Evolutionary conservation across 2,888 invertebrate genomes (phyloP).

Genomic region (Adineta ricciae): DNA sequence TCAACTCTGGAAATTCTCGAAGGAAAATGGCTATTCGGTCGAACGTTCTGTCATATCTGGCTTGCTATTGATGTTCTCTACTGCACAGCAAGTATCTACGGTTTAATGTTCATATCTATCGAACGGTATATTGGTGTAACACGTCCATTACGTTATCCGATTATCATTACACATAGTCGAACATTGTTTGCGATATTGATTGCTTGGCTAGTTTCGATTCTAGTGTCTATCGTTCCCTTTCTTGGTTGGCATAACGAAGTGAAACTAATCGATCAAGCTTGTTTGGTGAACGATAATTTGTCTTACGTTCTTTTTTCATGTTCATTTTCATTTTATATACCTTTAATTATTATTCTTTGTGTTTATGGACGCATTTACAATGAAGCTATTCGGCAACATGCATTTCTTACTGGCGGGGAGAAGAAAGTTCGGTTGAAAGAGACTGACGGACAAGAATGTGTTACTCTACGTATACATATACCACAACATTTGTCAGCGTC

Average conservation of each 20-base stretch:
- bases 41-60: slow-evolving; percentile 31
- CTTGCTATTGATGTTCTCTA: slow-evolving; percentile 31
- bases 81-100: slow-evolving; percentile 33
- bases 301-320: slow-evolving; percentile 62
- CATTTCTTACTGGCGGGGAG: slow-evolving; percentile 52
- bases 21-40: slow-evolving; percentile 44
- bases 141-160: slow-evolving; percentile 30
- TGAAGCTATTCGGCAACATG: slow-evolving; percentile 53
- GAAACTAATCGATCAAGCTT: slow-evolving; percentile 52
- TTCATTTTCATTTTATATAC: slow-evolving; percentile 61
- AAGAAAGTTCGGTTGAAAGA: slow-evolving; percentile 39
- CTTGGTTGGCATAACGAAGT: slow-evolving; percentile 55
- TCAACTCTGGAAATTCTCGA: slow-evolving; percentile 44
- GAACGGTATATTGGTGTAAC: slow-evolving; percentile 34
- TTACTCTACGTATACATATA: background rate
- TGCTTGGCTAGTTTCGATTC: slow-evolving; percentile 57
- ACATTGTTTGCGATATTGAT: slow-evolving; percentile 49
- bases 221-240: slow-evolving; percentile 59
- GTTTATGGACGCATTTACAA: slow-evolving; percentile 59
- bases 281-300: slow-evolving; percentile 55
- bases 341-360: slow-evolving; percentile 57
- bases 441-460: background rate
- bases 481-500: background rate
- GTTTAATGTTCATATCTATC: slow-evolving; percentile 31
- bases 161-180: slow-evolving; percentile 43